Conservation (phyloP, 1,140 invertebrate species). For the Aphidius ervi region DNA sequence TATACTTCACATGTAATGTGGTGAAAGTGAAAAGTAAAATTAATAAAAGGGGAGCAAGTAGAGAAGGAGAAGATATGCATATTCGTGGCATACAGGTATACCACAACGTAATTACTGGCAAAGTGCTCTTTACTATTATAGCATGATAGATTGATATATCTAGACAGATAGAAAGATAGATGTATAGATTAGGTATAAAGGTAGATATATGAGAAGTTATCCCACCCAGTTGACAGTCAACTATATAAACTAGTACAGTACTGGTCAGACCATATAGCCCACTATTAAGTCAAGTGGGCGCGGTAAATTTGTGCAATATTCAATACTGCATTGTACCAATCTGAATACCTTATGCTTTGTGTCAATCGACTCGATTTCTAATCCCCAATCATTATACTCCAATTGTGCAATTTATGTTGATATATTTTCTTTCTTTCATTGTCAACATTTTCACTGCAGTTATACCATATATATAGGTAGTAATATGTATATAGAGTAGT, state of each 20-base stretch:
- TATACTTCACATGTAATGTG: no score
- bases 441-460: no score
- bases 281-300: slow-evolving; percentile 19
- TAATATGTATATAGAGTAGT: no score
- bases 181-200: no score
- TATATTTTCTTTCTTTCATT: not conserved
- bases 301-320: slow-evolving; percentile 8
- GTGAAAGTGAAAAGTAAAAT: no score
- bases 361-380: no score
- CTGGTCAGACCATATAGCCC: no score
- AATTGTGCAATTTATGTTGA: not conserved
- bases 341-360: no score
- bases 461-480: no score
- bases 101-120: slow-evolving; percentile 39
- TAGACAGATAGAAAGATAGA: no score
- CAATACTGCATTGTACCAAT: not conserved
- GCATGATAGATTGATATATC: slow-evolving; percentile 32
- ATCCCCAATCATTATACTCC: not conserved
- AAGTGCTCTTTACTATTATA: slow-evolving; percentile 37
- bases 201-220: no score
- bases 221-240: slow-evolving; percentile 17
- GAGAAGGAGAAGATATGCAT: slow-evolving; percentile 24
- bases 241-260: slow-evolving; percentile 33
- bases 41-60: slow-evolving; percentile 25
- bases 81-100: slow-evolving; percentile 34